Percentiles rank a stretch among this genome's conserved stretches.
Evolutionary conservation across 2,888 invertebrate genomes (phyloP).

Genomic region (Ophion obscuratus): DNA sequence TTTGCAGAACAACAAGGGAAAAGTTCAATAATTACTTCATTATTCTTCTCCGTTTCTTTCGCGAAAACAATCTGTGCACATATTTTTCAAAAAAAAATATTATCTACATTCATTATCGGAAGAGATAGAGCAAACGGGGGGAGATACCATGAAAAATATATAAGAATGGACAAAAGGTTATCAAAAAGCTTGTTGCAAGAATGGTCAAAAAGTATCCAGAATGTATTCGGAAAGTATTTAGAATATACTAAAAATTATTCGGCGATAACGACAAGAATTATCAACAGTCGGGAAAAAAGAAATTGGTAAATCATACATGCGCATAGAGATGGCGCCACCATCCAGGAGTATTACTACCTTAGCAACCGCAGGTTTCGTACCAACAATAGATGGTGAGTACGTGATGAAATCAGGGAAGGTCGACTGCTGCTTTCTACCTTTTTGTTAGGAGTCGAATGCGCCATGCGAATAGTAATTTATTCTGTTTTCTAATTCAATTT

Average conservation of each 20-base stretch:
- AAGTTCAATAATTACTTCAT: too few species aligned
- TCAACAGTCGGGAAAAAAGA: slow-evolving; percentile 29
- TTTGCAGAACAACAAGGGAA: too few species aligned
- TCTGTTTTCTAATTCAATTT: slow-evolving; percentile 7
- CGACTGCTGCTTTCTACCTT: slow-evolving; percentile 9
- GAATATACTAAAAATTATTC: background rate
- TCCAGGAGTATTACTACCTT: slow-evolving; percentile 5
- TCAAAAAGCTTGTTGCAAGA: background rate
- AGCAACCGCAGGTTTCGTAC: background rate
- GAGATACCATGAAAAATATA: background rate
- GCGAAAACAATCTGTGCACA: too few species aligned
- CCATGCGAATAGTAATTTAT: slow-evolving; percentile 20
- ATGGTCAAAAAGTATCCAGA: background rate
- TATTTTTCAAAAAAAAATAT: background rate
- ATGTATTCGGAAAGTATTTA: background rate
- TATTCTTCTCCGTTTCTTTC: too few species aligned
- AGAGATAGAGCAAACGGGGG: background rate
- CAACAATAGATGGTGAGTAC: background rate
- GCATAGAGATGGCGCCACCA: slow-evolving; percentile 32
- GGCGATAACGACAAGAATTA: background rate
- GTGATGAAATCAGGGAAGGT: background rate
- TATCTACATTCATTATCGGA: background rate
- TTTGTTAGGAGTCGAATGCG: background rate
- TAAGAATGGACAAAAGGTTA: background rate
- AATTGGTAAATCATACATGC: background rate